Base-by-base conservation (phyloP, 2,797 vertebrate species). In the Dicrostonyx torquatus region DNA sequence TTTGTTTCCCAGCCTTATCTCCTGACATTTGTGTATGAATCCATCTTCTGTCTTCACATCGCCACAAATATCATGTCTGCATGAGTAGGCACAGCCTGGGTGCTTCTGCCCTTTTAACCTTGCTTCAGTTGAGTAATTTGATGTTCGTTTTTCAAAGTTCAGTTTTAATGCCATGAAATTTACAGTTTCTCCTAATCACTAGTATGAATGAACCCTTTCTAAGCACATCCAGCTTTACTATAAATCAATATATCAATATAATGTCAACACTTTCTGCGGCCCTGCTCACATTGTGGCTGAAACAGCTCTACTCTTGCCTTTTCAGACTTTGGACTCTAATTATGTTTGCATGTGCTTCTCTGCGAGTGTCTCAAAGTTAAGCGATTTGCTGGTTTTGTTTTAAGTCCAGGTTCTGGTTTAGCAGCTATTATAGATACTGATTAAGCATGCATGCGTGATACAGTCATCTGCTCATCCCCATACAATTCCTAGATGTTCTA, bases 21-120 rank as follows among this genome's bases (percentile, higher is more conserved):
- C 34, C 6, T 29, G 0, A 3, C 8, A 24, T 26, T 64, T 82
- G 20, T 17, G 7, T 5, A 8, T 29, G 14, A 3, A 17, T 7
- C 14, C 1, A n/a, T 55, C 12, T 72, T 73, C 53, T 88, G 29
- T 37, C 17, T 75, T 60, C 79, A n/a, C 6, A 31, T 24, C 3
- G 13, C n/a, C 10, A 13, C 15, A 5, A 11, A 45, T 60, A 64
- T 5, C 5, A 31, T 2, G 10, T 4, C 20, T 5, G 5, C 3
- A 2, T 50, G 60, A 45, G 45, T 20, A 1, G 1, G n/a, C 2
- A 29, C 37, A 11, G 13, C 17, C 11, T 70, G 9, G 1, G 10
- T 13, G 31, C 4, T 4, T 31, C 34, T 4, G 0, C 1, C 5
- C 17, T 43, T 6, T 50, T 0, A 7, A 7, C 6, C 9, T 11